These are phyloP conservation scores for Rhinatrema bivittatum DNA, from an alignment of 2,797 vertebrate genomes.

Conservation along the genomic window DNA sequence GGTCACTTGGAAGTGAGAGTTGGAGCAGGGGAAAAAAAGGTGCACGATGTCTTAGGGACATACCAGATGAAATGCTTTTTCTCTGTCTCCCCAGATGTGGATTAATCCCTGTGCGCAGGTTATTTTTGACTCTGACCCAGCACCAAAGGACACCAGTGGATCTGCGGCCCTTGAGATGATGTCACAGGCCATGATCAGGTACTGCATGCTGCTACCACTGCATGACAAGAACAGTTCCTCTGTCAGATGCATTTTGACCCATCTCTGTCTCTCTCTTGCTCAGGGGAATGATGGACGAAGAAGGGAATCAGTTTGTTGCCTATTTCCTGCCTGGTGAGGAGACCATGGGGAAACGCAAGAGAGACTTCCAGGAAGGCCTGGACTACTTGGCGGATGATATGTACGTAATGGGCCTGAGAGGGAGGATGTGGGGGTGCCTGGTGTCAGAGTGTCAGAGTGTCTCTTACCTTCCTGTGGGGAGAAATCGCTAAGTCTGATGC, in stretches of 20 bases:
- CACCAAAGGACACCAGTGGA: conserved; percentile 78
- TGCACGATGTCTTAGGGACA: not conserved
- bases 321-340: conserved; percentile 91
- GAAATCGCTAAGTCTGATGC: no score
- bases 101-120: conserved; percentile 95
- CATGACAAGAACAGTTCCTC: no score
- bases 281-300: conserved; percentile 97
- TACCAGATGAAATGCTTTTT: not conserved
- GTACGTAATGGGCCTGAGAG: conserved; percentile 45
- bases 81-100: conserved; percentile 77
- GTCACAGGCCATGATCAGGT: conserved; percentile 98
- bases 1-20: no score
- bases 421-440: rapidly evolving
- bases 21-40: not conserved
- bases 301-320: conserved; percentile 94
- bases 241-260: no score
- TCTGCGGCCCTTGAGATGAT: conserved; percentile 84
- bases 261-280: not conserved
- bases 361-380: conserved; percentile 80
- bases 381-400: conserved; percentile 86
- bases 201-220: not conserved
- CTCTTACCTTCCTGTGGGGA: not conserved
- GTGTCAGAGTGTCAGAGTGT: not conserved
- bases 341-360: conserved; percentile 83
- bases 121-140: conserved; percentile 91